Evolutionary conservation across 2,797 vertebrate species (phyloP).

Genomic region (Coracias cyanogaster): DNA sequence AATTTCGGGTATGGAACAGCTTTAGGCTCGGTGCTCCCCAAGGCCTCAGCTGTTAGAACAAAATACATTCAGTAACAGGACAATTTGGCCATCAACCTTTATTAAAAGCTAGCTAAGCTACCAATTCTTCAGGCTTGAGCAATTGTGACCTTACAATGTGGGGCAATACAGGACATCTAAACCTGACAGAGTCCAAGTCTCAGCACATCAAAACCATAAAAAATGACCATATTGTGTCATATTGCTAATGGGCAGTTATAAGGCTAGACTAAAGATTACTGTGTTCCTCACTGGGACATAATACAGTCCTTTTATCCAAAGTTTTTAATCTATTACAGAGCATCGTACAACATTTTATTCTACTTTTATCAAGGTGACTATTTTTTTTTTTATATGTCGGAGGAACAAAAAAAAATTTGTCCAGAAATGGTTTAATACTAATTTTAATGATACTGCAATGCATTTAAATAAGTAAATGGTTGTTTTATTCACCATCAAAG

Average conservation of each 20-base stretch:
- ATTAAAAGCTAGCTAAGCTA: not conserved
- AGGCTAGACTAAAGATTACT: not conserved
- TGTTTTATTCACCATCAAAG: not conserved
- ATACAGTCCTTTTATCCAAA: not conserved
- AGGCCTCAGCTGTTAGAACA: slow-evolving; percentile 75
- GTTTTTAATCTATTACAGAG: not conserved
- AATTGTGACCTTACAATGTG: not conserved
- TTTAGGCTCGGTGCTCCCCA: slow-evolving; percentile 81
- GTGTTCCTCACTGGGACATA: not conserved
- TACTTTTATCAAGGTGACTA: not conserved
- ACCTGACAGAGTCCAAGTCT: not conserved
- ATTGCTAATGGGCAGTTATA: not conserved
- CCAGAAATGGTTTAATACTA: not conserved
- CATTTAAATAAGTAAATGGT: not conserved
- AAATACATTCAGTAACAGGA: not conserved
- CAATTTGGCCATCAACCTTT: not conserved
- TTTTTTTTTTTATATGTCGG: not conserved
- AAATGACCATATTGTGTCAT: too few relatives aligned
- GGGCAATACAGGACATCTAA: not conserved
- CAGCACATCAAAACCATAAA: not conserved
- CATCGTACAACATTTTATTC: not conserved
- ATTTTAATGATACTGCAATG: not conserved
- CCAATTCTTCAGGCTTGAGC: not conserved
- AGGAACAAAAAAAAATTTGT: not conserved
- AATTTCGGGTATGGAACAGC: slow-evolving; percentile 84